A percentile compares a stretch with the other conserved stretches of the same genome.
Evolutionary conservation across 2,113 vertebrate genomes (phyloP).

Genomic region (Amblyopsis rosae): DNA sequence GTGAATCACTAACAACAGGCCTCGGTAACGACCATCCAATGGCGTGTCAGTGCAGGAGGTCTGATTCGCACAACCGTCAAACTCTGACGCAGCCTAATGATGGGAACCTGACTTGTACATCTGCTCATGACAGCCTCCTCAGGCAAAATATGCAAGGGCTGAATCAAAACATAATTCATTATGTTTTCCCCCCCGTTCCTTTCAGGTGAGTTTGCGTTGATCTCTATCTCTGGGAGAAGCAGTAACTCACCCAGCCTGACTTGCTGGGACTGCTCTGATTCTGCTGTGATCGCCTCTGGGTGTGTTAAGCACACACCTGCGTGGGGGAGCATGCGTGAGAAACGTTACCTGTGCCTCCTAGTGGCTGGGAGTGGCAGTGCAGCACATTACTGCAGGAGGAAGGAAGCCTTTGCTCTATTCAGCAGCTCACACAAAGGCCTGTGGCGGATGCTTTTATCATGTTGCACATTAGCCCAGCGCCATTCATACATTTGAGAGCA

Average conservation of each 20-base stretch:
- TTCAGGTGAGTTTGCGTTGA: constrained; percentile 57
- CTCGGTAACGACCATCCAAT: constrained; percentile 56
- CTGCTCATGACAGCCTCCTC: constrained; percentile 70
- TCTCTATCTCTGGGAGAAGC: constrained; percentile 61
- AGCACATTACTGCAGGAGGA: constrained; percentile 9
- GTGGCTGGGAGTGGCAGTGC: constrained; percentile 44
- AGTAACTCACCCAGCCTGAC: constrained; percentile 69
- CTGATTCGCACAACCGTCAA: constrained; percentile 70
- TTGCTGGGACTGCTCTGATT: constrained; percentile 66
- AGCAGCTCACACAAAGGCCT: constrained; percentile 57
- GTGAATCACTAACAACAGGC: constrained; percentile 63
- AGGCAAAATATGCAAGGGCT: constrained; percentile 65
- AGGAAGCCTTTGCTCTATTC: constrained; percentile 25
- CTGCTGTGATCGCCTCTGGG: constrained; percentile 57
- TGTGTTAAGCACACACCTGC: constrained; percentile 66
- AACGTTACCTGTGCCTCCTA: constrained; percentile 45
- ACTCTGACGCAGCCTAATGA: constrained; percentile 68
- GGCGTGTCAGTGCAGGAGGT: constrained; percentile 73
- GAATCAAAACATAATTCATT: constrained; percentile 79
- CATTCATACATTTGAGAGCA: constrained; percentile 49
- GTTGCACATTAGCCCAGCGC: constrained; percentile 63
- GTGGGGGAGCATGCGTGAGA: constrained; percentile 44
- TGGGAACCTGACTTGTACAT: constrained; percentile 73
- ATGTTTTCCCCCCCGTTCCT: constrained; percentile 45
- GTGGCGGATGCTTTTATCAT: constrained; percentile 60